A percentile compares a stretch with the other conserved stretches of the same genome.
Evolutionary conservation across 2,888 invertebrate genomes (phyloP).

Genomic region (Amiota communis): DNA sequence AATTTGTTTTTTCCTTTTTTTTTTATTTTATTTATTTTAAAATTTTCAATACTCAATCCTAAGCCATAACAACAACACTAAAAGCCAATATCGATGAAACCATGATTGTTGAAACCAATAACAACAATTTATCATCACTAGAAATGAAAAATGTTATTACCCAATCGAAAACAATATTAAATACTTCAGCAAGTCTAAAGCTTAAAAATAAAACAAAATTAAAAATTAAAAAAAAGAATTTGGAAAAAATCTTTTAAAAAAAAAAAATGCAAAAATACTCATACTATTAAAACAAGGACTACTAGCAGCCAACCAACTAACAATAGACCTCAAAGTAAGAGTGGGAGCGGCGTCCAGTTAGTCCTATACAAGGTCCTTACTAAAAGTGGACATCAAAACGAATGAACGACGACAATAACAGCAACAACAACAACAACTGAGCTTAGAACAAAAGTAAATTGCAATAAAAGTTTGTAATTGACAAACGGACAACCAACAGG

Average conservation of each 20-base stretch:
- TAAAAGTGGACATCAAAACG: no score
- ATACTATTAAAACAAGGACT: neutral
- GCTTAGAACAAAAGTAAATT: constrained; percentile 65
- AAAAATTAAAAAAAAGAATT: constrained; percentile 28
- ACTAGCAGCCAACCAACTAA: constrained; percentile 26
- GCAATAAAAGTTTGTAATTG: constrained; percentile 69
- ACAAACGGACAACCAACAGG: constrained; percentile 66
- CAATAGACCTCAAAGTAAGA: constrained; percentile 54
- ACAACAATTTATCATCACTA: constrained; percentile 33
- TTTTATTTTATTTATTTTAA: no score
- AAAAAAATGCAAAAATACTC: neutral
- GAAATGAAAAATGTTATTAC: constrained; percentile 51
- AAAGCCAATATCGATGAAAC: constrained; percentile 15
- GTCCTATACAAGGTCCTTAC: no score
- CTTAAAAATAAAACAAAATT: neutral
- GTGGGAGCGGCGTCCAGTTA: neutral
- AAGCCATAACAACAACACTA: constrained; percentile 19
- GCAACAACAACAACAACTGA: constrained; percentile 38
- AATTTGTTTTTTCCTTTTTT: no score
- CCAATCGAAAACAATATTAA: constrained; percentile 64
- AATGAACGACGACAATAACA: no score
- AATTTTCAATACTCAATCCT: constrained; percentile 31
- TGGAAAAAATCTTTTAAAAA: neutral
- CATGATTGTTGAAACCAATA: constrained; percentile 13
- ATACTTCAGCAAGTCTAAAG: constrained; percentile 54